Evolutionary conservation across 2,113 vertebrate species (phyloP), one percentile per base, ranked within the genome.

Genomic region (Arenaria interpres): DNA sequence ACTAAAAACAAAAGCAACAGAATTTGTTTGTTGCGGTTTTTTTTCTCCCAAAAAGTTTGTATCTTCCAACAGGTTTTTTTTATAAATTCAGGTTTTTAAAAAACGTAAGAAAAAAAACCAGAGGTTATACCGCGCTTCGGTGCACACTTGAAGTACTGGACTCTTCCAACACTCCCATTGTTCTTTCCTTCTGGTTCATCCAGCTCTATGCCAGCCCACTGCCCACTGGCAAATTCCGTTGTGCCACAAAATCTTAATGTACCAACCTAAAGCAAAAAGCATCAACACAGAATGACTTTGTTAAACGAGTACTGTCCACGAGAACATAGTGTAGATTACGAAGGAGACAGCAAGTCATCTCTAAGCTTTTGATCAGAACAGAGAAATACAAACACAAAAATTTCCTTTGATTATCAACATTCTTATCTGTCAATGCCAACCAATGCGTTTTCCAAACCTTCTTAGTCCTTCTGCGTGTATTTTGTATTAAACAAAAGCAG

Each of bases 171-270:
- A 1, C 98, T 99, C 78, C 99, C 99, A 9, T 99, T 98, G 79
- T 99, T 99, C 97, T 99, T 99, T 30, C 99, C 99, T 92, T 99
- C 99, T 9, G 99, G 98, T 90, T 99, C 99, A 94, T 99, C 99
- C 74, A 99, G 97, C 89, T 99, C 99, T 94, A 99, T 94, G 53
- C 99, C 99, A 45, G 99, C 99, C 99, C 99, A 99, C 60, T 99
- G 99, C 22, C 99, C 99, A 45, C 98, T 98, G 20, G 99, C 99
- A 98, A 99, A 99, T 91, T 99, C 99, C 0, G 99, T 99, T 95
- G 98, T 98, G 85, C 99, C 99, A 85, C 99, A 99, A 97, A 99
- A 99, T 45, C 98, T 98, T 95, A 99, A 97, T 2, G 98, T 99
- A 46, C 99, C 99, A 50, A 99, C 98, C 99, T 99, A 95, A 41